Evolutionary conservation across 1,140 invertebrate species (phyloP).

Genomic region (Dendrolimus punctatus): DNA sequence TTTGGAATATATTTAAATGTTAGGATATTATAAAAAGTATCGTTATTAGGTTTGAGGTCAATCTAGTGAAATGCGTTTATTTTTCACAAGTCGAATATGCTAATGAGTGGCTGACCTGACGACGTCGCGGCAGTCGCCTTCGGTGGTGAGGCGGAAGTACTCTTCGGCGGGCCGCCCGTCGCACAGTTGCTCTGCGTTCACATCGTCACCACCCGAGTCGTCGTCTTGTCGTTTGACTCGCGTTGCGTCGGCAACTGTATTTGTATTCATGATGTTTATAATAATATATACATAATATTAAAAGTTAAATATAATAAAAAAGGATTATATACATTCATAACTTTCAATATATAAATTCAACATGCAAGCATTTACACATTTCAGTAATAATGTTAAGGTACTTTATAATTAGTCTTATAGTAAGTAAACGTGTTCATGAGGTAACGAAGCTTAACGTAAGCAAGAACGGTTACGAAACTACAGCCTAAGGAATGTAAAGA

Average conservation of each 20-base stretch:
- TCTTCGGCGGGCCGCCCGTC: slow-evolving; percentile 89
- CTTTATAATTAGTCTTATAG: slow-evolving; percentile 13
- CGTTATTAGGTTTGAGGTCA: too few species aligned
- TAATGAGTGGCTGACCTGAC: slow-evolving; percentile 79
- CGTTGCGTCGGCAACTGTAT: slow-evolving; percentile 42
- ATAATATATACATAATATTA: too few species aligned
- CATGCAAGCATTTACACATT: too few species aligned
- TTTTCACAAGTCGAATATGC: slow-evolving; percentile 2
- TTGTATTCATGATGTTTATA: too few species aligned
- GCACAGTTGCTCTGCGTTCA: slow-evolving; percentile 87
- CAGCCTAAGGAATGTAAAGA: slow-evolving; percentile 44
- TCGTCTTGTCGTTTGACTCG: slow-evolving; percentile 77
- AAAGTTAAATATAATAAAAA: too few species aligned
- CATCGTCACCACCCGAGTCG: slow-evolving; percentile 75
- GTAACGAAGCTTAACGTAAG: slow-evolving; percentile 57
- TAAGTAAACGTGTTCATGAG: slow-evolving; percentile 41
- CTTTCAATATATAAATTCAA: too few species aligned
- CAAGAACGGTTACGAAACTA: slow-evolving; percentile 50
- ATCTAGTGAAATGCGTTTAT: too few species aligned
- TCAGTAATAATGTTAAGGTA: slow-evolving; percentile 1
- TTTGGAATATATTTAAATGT: too few species aligned
- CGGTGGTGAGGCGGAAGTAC: slow-evolving; percentile 88
- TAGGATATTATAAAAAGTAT: too few species aligned
- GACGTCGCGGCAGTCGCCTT: slow-evolving; percentile 92
- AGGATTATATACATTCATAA: too few species aligned